phyloP scores from a whole-genome alignment of 1,140 invertebrate genomes.

The Phymorhynchus buccinoides region DNA sequence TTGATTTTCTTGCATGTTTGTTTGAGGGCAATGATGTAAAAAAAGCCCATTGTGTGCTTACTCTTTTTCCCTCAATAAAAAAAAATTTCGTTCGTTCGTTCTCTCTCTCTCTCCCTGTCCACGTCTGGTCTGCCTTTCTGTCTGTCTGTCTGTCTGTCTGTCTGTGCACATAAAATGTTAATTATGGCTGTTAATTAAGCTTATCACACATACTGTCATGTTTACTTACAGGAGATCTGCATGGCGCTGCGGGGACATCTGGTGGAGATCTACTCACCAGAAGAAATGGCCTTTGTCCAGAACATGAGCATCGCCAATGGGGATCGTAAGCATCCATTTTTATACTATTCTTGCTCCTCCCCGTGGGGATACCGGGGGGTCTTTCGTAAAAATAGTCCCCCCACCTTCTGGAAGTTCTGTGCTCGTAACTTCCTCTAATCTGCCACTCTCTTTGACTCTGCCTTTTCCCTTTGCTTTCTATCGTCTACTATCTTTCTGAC shows the following conservation, averaged over 20 bases:
- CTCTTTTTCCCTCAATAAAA: no score
- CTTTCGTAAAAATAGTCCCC: no score
- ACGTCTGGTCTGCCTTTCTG: background rate
- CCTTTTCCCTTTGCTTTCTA: background rate
- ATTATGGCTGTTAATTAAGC: background rate
- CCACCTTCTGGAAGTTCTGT: no score
- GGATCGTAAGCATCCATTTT: background rate
- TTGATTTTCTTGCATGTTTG: no score
- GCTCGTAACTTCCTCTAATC: no score
- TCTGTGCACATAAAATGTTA: background rate
- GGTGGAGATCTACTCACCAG: slow-evolving; percentile 6
- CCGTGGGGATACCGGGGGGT: no score
- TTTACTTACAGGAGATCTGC: background rate
- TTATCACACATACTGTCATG: background rate
- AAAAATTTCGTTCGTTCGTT: no score
- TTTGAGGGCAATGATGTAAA: no score
- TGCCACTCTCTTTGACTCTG: no score
- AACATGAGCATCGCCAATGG: background rate
- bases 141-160: background rate
- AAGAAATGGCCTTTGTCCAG: background rate
- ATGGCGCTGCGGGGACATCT: background rate
- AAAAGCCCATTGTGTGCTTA: background rate
- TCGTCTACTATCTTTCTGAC: background rate
- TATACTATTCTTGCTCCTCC: background rate
- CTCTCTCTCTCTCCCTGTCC: background rate